A percentile compares a stretch with the other conserved stretches of the same genome.
These are phyloP conservation scores for Zoroaster sp. DNA, from an alignment of 53 echinoderm and acorn worm species.

Conservation along the genomic window DNA sequence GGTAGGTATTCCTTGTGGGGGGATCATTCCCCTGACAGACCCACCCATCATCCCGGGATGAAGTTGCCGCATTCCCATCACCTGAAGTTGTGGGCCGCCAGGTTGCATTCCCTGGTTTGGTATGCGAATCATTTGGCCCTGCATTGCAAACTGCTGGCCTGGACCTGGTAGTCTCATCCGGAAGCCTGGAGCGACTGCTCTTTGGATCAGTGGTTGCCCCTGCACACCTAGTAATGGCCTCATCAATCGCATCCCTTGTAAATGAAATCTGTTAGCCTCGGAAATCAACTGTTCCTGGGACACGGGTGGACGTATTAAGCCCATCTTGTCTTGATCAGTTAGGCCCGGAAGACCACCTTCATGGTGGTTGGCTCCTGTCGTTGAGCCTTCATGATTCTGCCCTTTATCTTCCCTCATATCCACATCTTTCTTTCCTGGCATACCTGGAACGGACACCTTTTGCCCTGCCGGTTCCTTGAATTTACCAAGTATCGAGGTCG, in stretches of 20 bases:
- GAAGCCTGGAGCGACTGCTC: constrained; percentile 57
- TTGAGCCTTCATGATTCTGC: not conserved
- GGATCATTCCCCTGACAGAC: constrained; percentile 34
- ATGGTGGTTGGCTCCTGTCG: constrained; percentile 15
- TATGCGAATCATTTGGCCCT: constrained; percentile 48
- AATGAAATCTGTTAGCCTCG: constrained; percentile 18
- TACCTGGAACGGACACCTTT: constrained; percentile 1
- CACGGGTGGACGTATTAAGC: constrained; percentile 2
- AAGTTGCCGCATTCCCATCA: constrained; percentile 52
- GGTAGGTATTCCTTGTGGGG: constrained; percentile 46
- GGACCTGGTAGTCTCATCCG: constrained; percentile 61
- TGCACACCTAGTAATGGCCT: constrained; percentile 54
- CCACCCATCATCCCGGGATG: constrained; percentile 57
- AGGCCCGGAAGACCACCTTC: not conserved
- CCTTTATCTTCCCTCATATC: constrained; percentile 43
- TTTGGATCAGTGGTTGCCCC: constrained; percentile 63
- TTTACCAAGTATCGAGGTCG: constrained; percentile 16
- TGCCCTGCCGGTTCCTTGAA: constrained; percentile 27
- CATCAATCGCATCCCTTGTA: constrained; percentile 60
- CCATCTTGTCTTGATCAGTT: constrained; percentile 31
- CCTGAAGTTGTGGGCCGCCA: constrained; percentile 43
- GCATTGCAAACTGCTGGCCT: constrained; percentile 58
- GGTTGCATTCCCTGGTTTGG: constrained; percentile 52
- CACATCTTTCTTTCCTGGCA: constrained; percentile 41
- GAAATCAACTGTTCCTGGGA: constrained; percentile 19